These are phyloP conservation scores for Psittacula echo DNA, from an alignment of 2,797 vertebrate species.

Conservation along the genomic window DNA sequence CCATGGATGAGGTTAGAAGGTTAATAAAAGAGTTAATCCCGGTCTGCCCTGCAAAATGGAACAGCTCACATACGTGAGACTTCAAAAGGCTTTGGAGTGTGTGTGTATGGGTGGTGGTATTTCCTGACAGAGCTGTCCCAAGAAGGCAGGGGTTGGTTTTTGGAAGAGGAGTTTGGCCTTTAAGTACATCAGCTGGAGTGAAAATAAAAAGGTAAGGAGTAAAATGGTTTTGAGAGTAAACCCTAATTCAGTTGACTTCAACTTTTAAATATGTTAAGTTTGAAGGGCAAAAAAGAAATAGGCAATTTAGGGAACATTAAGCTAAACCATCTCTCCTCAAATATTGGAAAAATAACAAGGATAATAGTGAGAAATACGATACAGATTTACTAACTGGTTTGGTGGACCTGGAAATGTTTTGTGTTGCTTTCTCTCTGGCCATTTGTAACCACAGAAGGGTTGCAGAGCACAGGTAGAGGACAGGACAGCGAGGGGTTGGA, in stretches of 20 bases:
- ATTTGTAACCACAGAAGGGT: background rate
- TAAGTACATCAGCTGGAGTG: background rate
- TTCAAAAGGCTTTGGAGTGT: background rate
- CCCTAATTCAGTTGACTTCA: background rate
- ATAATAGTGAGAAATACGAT: background rate
- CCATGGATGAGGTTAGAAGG: background rate
- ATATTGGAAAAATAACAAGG: background rate
- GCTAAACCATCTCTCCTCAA: background rate
- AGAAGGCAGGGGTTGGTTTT: background rate
- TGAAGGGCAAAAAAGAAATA: background rate
- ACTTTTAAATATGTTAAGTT: background rate
- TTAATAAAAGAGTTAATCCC: slow-evolving; percentile 17
- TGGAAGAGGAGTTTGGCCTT: background rate
- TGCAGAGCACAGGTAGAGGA: background rate
- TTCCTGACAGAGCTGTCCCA: background rate
- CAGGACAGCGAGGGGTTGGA: background rate
- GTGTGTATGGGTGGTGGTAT: background rate
- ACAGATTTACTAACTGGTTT: background rate
- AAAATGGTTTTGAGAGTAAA: background rate
- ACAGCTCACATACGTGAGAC: background rate
- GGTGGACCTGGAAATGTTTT: background rate
- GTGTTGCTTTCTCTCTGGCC: background rate
- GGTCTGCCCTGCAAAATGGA: background rate
- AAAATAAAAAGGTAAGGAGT: background rate
- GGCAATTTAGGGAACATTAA: background rate